Evolutionary conservation across 1,140 invertebrate species (phyloP).

Genomic region (Brachionus asplanchnoidis): DNA sequence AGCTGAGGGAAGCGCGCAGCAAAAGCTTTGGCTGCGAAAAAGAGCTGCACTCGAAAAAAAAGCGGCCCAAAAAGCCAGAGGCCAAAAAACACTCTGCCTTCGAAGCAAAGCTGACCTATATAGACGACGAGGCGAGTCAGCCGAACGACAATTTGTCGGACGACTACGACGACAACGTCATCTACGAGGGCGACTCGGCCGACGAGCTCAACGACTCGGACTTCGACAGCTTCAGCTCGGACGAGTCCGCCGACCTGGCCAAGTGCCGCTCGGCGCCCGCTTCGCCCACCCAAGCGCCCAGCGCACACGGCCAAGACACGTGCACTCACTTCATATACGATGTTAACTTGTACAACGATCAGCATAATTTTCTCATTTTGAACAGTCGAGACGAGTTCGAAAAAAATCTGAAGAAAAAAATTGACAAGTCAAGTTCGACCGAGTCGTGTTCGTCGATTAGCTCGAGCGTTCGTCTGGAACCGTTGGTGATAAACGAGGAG

Average conservation of each 20-base stretch:
- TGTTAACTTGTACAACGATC: slow-evolving; percentile 31
- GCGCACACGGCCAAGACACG: neutral
- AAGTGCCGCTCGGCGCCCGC: slow-evolving; percentile 1
- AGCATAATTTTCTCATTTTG: slow-evolving; percentile 21
- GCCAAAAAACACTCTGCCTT: neutral
- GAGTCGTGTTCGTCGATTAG: slow-evolving; percentile 4
- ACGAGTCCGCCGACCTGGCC: neutral
- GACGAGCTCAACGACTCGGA: slow-evolving; percentile 23
- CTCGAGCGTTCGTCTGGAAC: neutral
- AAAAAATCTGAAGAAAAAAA: slow-evolving; percentile 15
- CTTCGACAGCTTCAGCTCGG: slow-evolving; percentile 13
- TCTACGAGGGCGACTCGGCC: slow-evolving; percentile 35
- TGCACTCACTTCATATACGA: slow-evolving; percentile 11
- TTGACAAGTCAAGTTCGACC: slow-evolving; percentile 4
- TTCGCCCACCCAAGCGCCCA: neutral
- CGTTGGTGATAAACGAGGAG: neutral
- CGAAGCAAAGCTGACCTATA: neutral
- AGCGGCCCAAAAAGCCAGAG: neutral
- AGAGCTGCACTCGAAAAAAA: slow-evolving; percentile 24
- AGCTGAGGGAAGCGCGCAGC: neutral
- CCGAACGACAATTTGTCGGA: neutral
- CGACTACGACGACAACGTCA: slow-evolving; percentile 21
- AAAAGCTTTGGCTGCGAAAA: slow-evolving; percentile 38
- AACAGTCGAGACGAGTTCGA: neutral
- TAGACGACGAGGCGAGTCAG: slow-evolving; percentile 17